Percentiles rank a stretch among this genome's conserved stretches.
Evolutionary conservation across 53 echinoderm and acorn worm species (phyloP).

Genomic region (Apostichopus leukothele): DNA sequence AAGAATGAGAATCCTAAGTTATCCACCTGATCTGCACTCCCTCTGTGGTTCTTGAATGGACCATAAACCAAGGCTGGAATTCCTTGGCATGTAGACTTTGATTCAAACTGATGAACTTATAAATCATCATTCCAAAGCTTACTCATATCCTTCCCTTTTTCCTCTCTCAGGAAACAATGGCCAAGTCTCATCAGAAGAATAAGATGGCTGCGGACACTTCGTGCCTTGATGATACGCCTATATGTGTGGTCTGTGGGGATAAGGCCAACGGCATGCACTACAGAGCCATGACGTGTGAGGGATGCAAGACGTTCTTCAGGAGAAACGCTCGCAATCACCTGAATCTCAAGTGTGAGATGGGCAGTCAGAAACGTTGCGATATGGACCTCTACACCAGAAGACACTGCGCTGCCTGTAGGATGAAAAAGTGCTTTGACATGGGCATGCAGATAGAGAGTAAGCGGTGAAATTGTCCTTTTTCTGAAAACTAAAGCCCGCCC

Average conservation of each 20-base stretch:
- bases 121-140: too few relatives aligned
- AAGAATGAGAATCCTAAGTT: too few relatives aligned
- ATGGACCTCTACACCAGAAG: slow-evolving; percentile 88
- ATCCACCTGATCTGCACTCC: too few relatives aligned
- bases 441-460: slow-evolving; percentile 88
- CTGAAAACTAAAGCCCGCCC: too few relatives aligned
- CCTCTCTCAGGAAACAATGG: too few relatives aligned
- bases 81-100: too few relatives aligned
- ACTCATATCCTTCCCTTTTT: too few relatives aligned
- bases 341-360: slow-evolving; percentile 86
- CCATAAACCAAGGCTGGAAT: too few relatives aligned
- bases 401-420: slow-evolving; percentile 81
- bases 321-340: slow-evolving; percentile 69
- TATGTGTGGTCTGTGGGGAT: slow-evolving; percentile 85
- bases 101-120: too few relatives aligned
- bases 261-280: slow-evolving; percentile 94
- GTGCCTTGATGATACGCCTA: slow-evolving; percentile 22
- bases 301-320: slow-evolving; percentile 96
- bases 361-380: slow-evolving; percentile 58
- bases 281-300: slow-evolving; percentile 88
- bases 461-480: neutral
- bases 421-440: slow-evolving; percentile 86
- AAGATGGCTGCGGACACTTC: slow-evolving; percentile 21
- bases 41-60: too few relatives aligned
- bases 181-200: neutral